Percentiles rank a stretch among this genome's conserved stretches.
phyloP scores from a whole-genome alignment of 2,888 invertebrate species.

The Cartodere bifasciata region DNA sequence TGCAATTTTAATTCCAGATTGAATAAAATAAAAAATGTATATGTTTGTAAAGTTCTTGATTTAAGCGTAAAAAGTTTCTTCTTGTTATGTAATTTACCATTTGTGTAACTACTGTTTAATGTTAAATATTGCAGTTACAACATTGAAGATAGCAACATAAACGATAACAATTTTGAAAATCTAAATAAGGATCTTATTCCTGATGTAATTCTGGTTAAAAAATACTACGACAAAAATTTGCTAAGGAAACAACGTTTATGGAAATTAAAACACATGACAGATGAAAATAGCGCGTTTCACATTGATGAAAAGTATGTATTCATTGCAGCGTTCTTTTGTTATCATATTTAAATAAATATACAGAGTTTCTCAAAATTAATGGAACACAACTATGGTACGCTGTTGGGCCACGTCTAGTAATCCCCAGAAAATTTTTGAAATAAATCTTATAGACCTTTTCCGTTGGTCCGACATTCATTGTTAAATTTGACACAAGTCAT shows the following conservation, averaged over 20 bases:
- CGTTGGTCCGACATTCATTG: too few relatives aligned
- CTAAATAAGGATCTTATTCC: conserved; percentile 57
- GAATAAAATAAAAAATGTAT: not conserved
- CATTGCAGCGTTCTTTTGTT: too few relatives aligned
- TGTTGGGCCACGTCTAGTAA: too few relatives aligned
- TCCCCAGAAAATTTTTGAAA: too few relatives aligned
- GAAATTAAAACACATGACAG: conserved; percentile 82
- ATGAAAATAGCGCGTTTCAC: conserved; percentile 48
- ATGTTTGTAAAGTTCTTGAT: conserved; percentile 1
- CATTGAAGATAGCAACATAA: conserved; percentile 80
- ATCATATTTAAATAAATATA: too few relatives aligned
- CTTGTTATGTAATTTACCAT: not conserved
- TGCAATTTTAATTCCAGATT: conserved; percentile 1
- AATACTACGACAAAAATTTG: conserved; percentile 62
- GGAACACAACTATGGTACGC: too few relatives aligned
- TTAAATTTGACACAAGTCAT: too few relatives aligned
- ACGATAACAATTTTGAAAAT: conserved; percentile 79
- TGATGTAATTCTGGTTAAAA: conserved; percentile 91
- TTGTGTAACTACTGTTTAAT: conserved; percentile 6
- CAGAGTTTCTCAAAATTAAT: too few relatives aligned
- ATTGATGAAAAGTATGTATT: conserved; percentile 45
- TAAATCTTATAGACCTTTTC: too few relatives aligned
- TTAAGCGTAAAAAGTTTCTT: conserved; percentile 5
- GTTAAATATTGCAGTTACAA: conserved; percentile 56
- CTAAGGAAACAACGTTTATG: conserved; percentile 69